phyloP scores from a whole-genome alignment of 2,797 vertebrate genomes.

The Chromis chromis region DNA sequence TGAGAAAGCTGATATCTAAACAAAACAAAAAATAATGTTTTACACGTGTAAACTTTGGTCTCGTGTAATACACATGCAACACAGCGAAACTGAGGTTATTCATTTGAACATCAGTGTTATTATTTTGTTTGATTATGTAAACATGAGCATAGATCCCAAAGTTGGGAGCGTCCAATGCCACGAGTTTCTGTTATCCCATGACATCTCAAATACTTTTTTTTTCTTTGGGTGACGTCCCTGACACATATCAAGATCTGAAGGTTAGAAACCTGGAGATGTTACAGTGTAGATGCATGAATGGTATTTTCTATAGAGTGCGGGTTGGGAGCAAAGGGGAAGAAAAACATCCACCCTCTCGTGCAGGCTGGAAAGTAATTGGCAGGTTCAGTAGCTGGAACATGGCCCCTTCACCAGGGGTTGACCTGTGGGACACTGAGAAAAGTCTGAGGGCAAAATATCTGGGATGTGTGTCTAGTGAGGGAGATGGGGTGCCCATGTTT shows the following conservation, averaged over 20 bases:
- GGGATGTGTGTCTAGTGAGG: constrained; percentile 33
- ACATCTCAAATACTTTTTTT: constrained; percentile 23
- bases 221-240: constrained; percentile 19
- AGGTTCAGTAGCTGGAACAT: constrained; percentile 74
- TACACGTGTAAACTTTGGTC: not conserved
- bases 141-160: not conserved
- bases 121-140: not conserved
- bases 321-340: constrained; percentile 45
- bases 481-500: constrained; percentile 68
- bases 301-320: constrained; percentile 32
- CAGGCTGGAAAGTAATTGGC: constrained; percentile 73
- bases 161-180: not conserved
- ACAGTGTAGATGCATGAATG: constrained; percentile 45
- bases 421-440: constrained; percentile 66
- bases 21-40: not conserved
- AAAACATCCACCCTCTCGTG: constrained; percentile 61
- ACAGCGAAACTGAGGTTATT: not conserved
- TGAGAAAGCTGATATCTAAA: not conserved
- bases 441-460: constrained; percentile 47
- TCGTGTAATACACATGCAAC: not conserved
- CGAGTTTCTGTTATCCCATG: constrained; percentile 4
- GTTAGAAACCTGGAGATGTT: constrained; percentile 39
- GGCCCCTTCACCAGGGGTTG: constrained; percentile 71
- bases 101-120: not conserved
- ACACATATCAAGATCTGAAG: constrained; percentile 26